Evolutionary conservation across 1,140 invertebrate genomes (phyloP).

Genomic region (Druon quercuslanigerum): DNA sequence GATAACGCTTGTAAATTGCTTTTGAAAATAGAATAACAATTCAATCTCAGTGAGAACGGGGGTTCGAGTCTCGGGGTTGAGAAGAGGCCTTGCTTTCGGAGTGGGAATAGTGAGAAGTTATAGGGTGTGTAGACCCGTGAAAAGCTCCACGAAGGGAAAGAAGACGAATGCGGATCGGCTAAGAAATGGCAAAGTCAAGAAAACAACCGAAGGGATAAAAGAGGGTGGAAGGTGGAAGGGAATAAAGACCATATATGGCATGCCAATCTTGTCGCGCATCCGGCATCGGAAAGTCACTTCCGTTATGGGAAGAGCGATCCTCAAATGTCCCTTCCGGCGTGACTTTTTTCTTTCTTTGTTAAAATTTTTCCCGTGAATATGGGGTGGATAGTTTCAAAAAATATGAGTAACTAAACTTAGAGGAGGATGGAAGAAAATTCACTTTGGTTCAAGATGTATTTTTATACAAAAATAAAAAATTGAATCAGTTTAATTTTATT

Average conservation of each 20-base stretch:
- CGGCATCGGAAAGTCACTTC: constrained; percentile 22
- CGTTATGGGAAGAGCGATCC: constrained; percentile 22
- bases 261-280: constrained; percentile 27
- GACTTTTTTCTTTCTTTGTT: constrained; percentile 16
- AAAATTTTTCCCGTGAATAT: constrained; percentile 8
- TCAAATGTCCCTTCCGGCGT: constrained; percentile 4
- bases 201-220: background rate
- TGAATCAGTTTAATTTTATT: too few species aligned
- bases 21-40: constrained; percentile 72
- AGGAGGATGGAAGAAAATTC: background rate
- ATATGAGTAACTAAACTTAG: background rate
- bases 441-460: too few species aligned
- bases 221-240: background rate
- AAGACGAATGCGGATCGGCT: constrained; percentile 10
- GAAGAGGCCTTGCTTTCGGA: constrained; percentile 19
- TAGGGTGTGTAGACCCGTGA: constrained; percentile 18
- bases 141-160: background rate
- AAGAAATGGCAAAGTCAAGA: constrained; percentile 15
- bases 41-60: constrained; percentile 58
- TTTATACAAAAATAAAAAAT: too few species aligned
- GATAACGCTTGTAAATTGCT: constrained; percentile 71
- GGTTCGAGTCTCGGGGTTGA: constrained; percentile 31
- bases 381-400: background rate
- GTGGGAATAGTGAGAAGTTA: constrained; percentile 24
- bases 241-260: constrained; percentile 12